Evolutionary conservation across 1,140 invertebrate species (phyloP), one percentile per base, ranked within the genome.

Genomic region (Delia radicum): DNA sequence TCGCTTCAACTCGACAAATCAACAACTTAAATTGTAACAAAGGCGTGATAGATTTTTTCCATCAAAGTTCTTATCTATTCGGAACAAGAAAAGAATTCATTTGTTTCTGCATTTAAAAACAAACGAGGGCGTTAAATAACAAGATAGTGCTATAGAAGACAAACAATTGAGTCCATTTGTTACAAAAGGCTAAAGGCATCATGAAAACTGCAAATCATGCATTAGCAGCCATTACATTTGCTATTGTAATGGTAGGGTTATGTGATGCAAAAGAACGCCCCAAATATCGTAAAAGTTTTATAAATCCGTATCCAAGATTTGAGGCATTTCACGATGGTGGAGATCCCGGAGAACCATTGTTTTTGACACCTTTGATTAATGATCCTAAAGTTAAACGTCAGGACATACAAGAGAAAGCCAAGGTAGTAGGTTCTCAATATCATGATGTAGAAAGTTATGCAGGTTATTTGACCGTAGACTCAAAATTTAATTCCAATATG

Each of bases 391-490:
- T 85, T 18, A 28, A 76, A 4, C 79, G 37, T 13, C 10, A 77
- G 0, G 29, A 81, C 1, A 80, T 85, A 26, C 80, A 79, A 13
- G 12, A 80, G 29, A 61, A 80, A 75, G 82, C 84, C 0, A 76
- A 78, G 0, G 84, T 85, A 6, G 2, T 31, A 0, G 80, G 78
- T 2, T 42, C 72, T 2, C 81, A 82, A 65, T 85, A 82, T 42
- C 80, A 80, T 29, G 79, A 79, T 5, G 79, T 85, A 0, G 76
- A 84, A 61, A 86, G 85, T 73, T 86, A 85, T 76, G 37, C 85
- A 87, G 93, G 93, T 1, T 94, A 90, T 79, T 85, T 94, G 8
- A 94, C 93, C 0, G 93, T 96, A 3, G 93, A 95, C 79, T 90
- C 92, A 78, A 81, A 89, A 48, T 93, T 89, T 81, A 92, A 94